These are phyloP conservation scores for Steinernema scapterisci DNA, from an alignment of 2,888 invertebrate genomes.

Conservation along the genomic window DNA sequence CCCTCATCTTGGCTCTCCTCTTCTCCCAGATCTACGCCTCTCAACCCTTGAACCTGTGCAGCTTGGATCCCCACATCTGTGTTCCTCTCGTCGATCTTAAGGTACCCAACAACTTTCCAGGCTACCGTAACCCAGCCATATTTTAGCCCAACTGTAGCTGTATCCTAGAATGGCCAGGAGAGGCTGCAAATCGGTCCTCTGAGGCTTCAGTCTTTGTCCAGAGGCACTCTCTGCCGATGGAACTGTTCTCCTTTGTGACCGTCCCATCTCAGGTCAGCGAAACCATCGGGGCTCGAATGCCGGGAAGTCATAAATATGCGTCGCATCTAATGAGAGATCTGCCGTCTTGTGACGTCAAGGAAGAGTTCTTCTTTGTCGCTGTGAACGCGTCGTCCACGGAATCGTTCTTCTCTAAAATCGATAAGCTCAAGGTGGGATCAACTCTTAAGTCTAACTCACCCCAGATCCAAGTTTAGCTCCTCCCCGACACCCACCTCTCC, in stretches of 20 bases:
- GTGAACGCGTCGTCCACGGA: neutral
- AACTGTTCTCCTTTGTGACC: neutral
- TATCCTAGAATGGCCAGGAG: neutral
- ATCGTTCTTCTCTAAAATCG: neutral
- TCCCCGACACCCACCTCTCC: neutral
- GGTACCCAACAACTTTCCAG: neutral
- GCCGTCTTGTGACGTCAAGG: slow-evolving; percentile 2
- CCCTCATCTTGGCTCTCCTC: no score
- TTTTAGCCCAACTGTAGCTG: neutral
- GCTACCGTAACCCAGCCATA: neutral
- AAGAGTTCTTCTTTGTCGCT: slow-evolving; percentile 3
- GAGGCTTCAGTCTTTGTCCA: neutral
- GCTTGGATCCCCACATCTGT: neutral
- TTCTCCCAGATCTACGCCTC: neutral
- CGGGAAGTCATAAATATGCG: neutral
- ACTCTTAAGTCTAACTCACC: no score
- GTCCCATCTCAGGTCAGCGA: neutral
- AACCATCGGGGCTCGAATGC: neutral
- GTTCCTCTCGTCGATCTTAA: slow-evolving; percentile 4
- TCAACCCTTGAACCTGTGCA: neutral
- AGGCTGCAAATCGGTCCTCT: neutral
- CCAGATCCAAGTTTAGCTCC: no score
- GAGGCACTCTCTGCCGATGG: neutral
- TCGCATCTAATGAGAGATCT: neutral
- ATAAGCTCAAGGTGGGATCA: neutral